Evolutionary conservation across 2,797 vertebrate genomes (phyloP), one percentile per base, ranked within the genome.

Genomic region (Clarias laeviceps): DNA sequence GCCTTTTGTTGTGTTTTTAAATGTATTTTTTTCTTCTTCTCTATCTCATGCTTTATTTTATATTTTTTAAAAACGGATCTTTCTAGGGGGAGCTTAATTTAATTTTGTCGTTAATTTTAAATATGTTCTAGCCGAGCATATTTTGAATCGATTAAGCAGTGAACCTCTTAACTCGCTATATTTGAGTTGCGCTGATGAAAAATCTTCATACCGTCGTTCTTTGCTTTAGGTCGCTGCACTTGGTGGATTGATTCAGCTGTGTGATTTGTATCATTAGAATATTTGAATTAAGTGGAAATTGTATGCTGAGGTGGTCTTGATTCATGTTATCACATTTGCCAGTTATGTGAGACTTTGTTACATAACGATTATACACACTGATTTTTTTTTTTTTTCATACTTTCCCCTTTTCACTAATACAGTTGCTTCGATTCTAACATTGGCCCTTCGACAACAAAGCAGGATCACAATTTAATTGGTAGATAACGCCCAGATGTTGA

Each of bases 111-210:
- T 83, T 81, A 12, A 84, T 85, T 86, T 87, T 86, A 62, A 93
- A 94, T 94, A 94, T 93, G 93, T 89, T 94, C 92, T 89, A 54
- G 69, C 74, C 14, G 92, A 91, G 91, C 92, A 91, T 92, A 92
- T 94, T 80, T 92, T 92, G 90, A 90, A 90, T 87, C 85, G 89
- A 94, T 95, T 94, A 93, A 94, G 93, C 94, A 87, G 91, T 94
- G 94, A 94, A 93, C 93, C 94, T 94, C 91, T 93, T 88, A 89
- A 92, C 93, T 93, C 91, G 18, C 90, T 92, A 91, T 93, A 91
- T 92, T 84, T 90, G 90, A 94, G 92, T 94, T 93, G 84, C 74
- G 84, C 90, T 91, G 90, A 92, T 80, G n/a, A 84, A 88, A 88
- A 87, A 88, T 70, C 62, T 84, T 88, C 89, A n/a, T 81, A 18